Conservation (phyloP, 1,140 invertebrate species). For the Calliopsis andreniformis region DNA sequence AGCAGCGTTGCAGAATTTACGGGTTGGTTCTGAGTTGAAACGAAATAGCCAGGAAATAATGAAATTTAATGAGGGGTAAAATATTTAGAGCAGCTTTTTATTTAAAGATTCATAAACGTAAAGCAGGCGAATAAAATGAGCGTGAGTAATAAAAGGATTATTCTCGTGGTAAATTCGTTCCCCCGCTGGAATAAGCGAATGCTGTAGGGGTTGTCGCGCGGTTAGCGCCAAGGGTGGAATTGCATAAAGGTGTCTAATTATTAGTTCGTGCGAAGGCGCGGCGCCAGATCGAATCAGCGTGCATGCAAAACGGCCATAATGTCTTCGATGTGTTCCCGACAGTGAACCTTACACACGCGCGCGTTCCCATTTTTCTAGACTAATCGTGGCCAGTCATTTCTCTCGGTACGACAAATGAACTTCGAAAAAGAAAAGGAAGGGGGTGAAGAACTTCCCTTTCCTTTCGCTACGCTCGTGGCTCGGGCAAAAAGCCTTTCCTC, state of each 20-base stretch:
- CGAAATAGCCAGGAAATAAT: no score
- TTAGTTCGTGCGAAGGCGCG: constrained; percentile 74
- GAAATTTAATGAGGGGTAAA: no score
- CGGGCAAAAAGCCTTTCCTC: background rate
- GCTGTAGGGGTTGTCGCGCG: constrained; percentile 29
- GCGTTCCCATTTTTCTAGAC: constrained; percentile 40
- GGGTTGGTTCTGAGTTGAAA: no score
- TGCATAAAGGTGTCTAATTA: constrained; percentile 75
- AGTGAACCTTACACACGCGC: constrained; percentile 7
- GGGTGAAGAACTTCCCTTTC: background rate
- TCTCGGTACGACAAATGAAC: background rate
- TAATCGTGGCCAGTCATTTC: constrained; percentile 53
- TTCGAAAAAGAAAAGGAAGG: constrained; percentile 1
- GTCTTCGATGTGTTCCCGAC: constrained; percentile 68
- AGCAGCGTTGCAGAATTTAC: no score
- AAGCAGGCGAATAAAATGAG: no score
- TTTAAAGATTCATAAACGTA: no score
- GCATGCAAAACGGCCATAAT: constrained; percentile 73
- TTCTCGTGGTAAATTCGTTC: constrained; percentile 10
- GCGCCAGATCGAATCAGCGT: constrained; percentile 74
- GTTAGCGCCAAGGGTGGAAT: constrained; percentile 55
- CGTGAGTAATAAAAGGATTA: no score
- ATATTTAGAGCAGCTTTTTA: no score
- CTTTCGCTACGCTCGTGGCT: background rate
- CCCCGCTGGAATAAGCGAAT: background rate